Conservation (phyloP, 2,888 invertebrate genomes). For the Maniola hyperantus region DNA sequence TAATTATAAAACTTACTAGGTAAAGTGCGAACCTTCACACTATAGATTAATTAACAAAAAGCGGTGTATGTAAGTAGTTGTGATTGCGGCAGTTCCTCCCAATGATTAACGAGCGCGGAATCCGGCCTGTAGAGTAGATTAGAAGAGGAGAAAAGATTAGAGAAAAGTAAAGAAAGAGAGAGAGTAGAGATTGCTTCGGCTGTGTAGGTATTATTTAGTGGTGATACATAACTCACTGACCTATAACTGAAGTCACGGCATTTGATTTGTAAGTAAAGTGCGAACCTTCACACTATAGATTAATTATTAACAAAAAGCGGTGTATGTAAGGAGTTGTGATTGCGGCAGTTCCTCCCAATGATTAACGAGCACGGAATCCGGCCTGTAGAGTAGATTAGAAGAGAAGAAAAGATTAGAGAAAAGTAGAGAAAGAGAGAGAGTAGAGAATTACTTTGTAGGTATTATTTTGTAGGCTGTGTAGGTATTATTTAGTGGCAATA, state of each 20-base stretch:
- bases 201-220: slow-evolving; percentile 40
- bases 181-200: slow-evolving; percentile 60
- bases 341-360: slow-evolving; percentile 70
- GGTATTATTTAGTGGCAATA: slow-evolving; percentile 35
- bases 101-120: slow-evolving; percentile 75
- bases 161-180: too few species aligned
- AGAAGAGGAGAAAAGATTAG: too few species aligned
- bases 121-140: slow-evolving; percentile 66
- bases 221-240: background rate
- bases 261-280: too few species aligned
- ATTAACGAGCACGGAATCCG: slow-evolving; percentile 74
- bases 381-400: slow-evolving; percentile 74
- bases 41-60: too few species aligned
- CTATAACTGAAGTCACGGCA: too few species aligned
- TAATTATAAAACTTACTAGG: background rate
- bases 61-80: too few species aligned
- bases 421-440: too few species aligned
- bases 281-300: slow-evolving; percentile 20
- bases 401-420: too few species aligned
- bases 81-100: slow-evolving; percentile 64
- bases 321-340: too few species aligned
- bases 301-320: too few species aligned
- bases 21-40: slow-evolving; percentile 13
- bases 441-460: too few species aligned
- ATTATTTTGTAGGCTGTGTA: too few species aligned